Evolutionary conservation across 2,888 invertebrate species (phyloP), one percentile per base, ranked within the genome.

Genomic region (Pasiphila rectangulata): DNA sequence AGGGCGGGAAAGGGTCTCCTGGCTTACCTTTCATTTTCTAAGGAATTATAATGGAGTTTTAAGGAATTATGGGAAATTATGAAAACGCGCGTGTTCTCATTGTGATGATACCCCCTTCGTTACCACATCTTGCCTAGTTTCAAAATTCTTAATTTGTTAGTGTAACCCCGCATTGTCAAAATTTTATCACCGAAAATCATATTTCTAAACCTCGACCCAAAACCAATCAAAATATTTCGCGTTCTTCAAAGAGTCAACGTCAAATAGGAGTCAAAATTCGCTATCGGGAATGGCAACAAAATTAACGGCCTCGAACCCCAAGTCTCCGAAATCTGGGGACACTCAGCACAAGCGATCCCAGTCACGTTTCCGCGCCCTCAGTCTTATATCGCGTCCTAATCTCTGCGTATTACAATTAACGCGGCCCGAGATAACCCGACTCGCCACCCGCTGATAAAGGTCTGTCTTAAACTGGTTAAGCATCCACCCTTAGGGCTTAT

Each of bases 371-470:
- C 27, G 16, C 47, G 29, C 63, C 35, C 63, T 57, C 56, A 58
- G 72, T 72, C 77, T 75, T 78, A 83, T 80, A 82, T 83, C 78
- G 77, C 72, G 69, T 61, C 72, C 71, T 83, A 87, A 88, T 88
- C 88, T 86, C 68, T 66, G 69, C 70, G 84, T 80, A 86, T 87
- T 85, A 88, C 88, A 87, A 88, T 88, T 87, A 88, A 86, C 88
- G 87, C 83, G 69, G 76, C 76, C 79, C 75, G 62, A 82, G 86
- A 86, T 87, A 86, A 87, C 86, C 87, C 87, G 72, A 81, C 78
- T 86, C 86, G 85, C 85, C 83, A 82, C 83, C 86, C 86, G 79
- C 81, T 81, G 85, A 83, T 83, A 82, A 76, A 83, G 83, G 84
- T 83, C 84, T 50, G 49, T 75, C 71, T 83, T 86, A 83, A 86